Evolutionary conservation across 2,797 vertebrate genomes (phyloP).

Genomic region (Danio choprae): DNA sequence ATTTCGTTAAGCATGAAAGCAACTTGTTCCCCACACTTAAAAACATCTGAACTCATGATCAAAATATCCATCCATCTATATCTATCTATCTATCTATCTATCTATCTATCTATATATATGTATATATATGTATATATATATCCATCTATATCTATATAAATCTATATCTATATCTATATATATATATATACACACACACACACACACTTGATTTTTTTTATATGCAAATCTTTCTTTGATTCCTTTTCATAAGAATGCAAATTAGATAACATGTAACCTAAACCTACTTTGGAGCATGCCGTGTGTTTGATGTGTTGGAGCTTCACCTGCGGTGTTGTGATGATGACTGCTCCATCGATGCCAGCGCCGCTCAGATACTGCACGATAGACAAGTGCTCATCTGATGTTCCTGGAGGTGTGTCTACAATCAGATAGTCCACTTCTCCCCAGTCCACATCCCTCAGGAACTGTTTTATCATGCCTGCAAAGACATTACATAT

Average conservation of each 20-base stretch:
- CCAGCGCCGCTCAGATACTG: constrained; percentile 86
- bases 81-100: no score
- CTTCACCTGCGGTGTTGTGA: constrained; percentile 93
- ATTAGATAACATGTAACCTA: neutral
- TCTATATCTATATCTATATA: no score
- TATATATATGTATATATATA: no score
- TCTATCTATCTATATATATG: no score
- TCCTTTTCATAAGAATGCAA: constrained; percentile 1
- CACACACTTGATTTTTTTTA: neutral
- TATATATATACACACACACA: no score
- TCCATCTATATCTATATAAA: no score
- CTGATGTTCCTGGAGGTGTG: constrained; percentile 92
- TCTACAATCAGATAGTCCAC: constrained; percentile 92
- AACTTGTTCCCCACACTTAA: neutral
- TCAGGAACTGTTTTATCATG: constrained; percentile 97
- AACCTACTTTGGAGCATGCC: neutral
- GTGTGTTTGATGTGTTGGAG: neutral
- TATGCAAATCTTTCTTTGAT: no score
- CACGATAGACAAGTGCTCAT: constrained; percentile 91
- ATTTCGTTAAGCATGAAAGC: neutral
- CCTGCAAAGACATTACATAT: constrained; percentile 73
- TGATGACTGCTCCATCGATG: constrained; percentile 87
- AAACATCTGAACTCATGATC: neutral
- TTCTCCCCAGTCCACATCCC: constrained; percentile 96
- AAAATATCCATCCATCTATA: neutral